Evolutionary conservation across 1,140 invertebrate genomes (phyloP), one percentile per base, ranked within the genome.

Genomic region (Gryon sp.): DNA sequence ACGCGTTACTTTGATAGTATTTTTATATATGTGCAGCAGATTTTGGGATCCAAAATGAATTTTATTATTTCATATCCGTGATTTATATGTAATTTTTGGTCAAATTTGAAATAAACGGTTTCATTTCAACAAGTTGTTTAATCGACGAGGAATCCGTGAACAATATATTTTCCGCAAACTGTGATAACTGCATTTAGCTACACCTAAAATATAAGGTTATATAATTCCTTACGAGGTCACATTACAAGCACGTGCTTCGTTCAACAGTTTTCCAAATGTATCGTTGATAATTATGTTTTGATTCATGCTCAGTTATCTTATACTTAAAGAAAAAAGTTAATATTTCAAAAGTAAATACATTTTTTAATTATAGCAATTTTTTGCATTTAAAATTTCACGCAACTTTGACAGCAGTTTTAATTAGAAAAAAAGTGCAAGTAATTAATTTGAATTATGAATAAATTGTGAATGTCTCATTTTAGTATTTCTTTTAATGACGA

Each of bases 41-140:
- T 57, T 57, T 30, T 18, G 5, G 14, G n/a, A n/a, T n/a, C n/a
- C 6, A 1, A 30, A 14, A n/a, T 4, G 8, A 28, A 6, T 26
- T 2, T 30, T 57, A 30, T 43, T 30, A 28, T 41, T 55, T 43
- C 12, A 19, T 52, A 20, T n/a, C n/a, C 4, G 7, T 24, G 9
- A 19, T 43, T 43, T 43, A 7, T 43, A 14, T 11, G n/a, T n/a
- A n/a, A 34, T 38, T 43, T 19, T 14, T 3, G 38, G 18, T 4
- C 16, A 36, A 34, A 40, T 40, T n/a, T 12, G 16, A 46, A 34
- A 32, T 28, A 62, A 38, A 62, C 14, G 30, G n/a, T 38, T 28
- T 8, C 26, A 50, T 41, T 65, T 65, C 36, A 65, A 52, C 46
- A 52, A 52, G 60, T 65, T 41, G 60, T 65, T 48, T 65, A 52